phyloP scores from a whole-genome alignment of 2,888 invertebrate species.

The Diabrotica balteata region DNA sequence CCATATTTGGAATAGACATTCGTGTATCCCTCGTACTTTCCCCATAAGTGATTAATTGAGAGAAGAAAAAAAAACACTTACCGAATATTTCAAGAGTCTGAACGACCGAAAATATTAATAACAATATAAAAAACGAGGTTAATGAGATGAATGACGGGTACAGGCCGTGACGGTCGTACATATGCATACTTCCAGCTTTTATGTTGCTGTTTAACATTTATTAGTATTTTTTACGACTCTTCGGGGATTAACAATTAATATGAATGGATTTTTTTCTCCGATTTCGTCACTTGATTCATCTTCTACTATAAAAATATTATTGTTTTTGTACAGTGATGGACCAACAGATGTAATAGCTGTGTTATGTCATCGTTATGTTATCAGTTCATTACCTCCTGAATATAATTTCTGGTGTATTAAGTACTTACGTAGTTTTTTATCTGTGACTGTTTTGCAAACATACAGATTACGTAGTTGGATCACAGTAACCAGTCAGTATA shows the following conservation, averaged over 20 bases:
- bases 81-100: slow-evolving; percentile 2
- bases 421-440: too few species aligned
- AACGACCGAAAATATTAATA: not conserved
- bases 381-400: too few species aligned
- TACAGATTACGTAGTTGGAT: too few species aligned
- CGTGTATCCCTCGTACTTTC: too few species aligned
- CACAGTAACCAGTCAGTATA: too few species aligned
- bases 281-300: not conserved
- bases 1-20: too few species aligned
- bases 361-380: too few species aligned
- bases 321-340: too few species aligned
- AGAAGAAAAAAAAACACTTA: not conserved
- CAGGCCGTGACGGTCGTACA: not conserved
- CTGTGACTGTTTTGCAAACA: too few species aligned
- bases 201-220: not conserved
- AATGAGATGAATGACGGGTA: not conserved
- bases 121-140: slow-evolving; percentile 1
- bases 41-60: not conserved
- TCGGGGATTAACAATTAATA: not conserved
- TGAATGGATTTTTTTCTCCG: not conserved
- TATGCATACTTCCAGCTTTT: not conserved
- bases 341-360: too few species aligned
- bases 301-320: too few species aligned
- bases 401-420: too few species aligned
- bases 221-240: slow-evolving; percentile 2